phyloP scores from a whole-genome alignment of 53 echinoderm and acorn worm genomes.

The Zoroaster sp. region DNA sequence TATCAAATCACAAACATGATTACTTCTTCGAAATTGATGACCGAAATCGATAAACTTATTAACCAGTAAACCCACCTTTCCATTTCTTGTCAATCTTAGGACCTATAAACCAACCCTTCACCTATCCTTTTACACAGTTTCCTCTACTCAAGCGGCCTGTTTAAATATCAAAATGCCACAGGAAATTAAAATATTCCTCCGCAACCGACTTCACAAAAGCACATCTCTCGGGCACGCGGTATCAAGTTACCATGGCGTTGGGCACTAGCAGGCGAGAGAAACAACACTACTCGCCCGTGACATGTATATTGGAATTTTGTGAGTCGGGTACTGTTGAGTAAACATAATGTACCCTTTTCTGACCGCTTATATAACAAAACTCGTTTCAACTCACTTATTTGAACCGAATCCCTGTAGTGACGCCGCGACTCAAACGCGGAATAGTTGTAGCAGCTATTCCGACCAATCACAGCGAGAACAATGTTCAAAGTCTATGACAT shows the following conservation, averaged over 20 bases:
- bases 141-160: background rate
- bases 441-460: too few relatives aligned
- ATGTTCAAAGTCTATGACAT: too few relatives aligned
- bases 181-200: conserved; percentile 33
- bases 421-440: too few relatives aligned
- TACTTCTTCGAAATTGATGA: background rate
- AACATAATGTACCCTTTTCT: background rate
- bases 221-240: background rate
- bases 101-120: background rate
- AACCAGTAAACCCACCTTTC: background rate
- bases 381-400: background rate
- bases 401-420: background rate
- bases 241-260: conserved; percentile 14
- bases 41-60: background rate
- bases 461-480: too few relatives aligned
- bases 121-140: background rate
- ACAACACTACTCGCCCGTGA: background rate
- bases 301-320: conserved; percentile 17
- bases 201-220: background rate
- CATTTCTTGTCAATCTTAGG: background rate
- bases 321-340: background rate
- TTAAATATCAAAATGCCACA: conserved; percentile 35
- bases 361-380: background rate
- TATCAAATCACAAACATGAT: background rate
- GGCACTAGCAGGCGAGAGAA: background rate